Evolutionary conservation across 2,797 vertebrate genomes (phyloP).

Genomic region (Lacerta agilis): DNA sequence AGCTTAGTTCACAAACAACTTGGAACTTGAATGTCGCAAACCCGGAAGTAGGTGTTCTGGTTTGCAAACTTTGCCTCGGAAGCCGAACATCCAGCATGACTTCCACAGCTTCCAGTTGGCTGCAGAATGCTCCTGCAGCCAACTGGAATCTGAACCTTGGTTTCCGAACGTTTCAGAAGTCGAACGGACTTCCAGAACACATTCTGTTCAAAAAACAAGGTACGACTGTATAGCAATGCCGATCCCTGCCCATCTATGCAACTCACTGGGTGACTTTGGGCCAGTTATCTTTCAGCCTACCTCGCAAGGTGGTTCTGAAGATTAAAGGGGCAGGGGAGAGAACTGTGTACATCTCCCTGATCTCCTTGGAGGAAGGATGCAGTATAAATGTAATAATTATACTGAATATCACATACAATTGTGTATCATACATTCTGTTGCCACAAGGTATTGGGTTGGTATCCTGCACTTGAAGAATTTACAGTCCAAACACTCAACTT

Average conservation of each 20-base stretch:
- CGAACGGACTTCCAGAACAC: too few species aligned
- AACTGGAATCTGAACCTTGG: too few species aligned
- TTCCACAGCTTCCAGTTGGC: too few species aligned
- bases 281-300: neutral
- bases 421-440: neutral
- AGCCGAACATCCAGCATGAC: too few species aligned
- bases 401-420: too few species aligned
- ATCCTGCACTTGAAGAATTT: neutral
- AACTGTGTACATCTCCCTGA: neutral
- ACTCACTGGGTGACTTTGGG: neutral
- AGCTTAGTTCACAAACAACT: neutral
- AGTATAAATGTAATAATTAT: neutral
- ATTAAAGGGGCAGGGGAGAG: neutral
- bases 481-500: neutral
- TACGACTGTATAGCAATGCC: too few species aligned
- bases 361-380: neutral
- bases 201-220: too few species aligned
- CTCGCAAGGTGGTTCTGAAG: neutral
- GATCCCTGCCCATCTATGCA: neutral
- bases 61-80: too few species aligned
- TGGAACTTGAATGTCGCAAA: too few species aligned
- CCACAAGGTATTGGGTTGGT: neutral
- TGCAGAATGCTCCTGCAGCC: too few species aligned
- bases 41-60: too few species aligned
- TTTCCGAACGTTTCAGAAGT: too few species aligned